Evolutionary conservation across 2,113 vertebrate species (phyloP).

Genomic region (Miniopterus natalensis): DNA sequence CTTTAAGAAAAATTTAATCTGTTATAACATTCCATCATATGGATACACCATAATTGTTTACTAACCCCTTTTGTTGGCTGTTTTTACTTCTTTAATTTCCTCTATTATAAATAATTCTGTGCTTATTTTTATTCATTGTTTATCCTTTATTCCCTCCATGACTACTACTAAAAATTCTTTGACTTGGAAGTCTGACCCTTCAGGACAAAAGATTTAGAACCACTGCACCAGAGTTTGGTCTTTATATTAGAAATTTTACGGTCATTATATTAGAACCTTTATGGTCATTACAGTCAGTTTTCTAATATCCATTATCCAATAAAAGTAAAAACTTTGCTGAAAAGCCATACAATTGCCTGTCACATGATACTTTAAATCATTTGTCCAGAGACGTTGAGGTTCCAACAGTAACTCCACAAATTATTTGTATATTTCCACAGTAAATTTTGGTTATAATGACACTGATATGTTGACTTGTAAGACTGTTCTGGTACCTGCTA

Average conservation of each 20-base stretch:
- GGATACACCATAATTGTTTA: background rate
- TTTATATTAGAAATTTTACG: background rate
- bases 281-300: background rate
- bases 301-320: background rate
- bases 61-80: background rate
- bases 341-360: background rate
- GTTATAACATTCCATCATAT: background rate
- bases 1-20: background rate
- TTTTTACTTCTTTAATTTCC: conserved; percentile 28
- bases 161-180: background rate
- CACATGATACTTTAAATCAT: background rate
- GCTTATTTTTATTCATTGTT: background rate
- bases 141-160: background rate
- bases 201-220: background rate
- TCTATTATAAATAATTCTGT: background rate
- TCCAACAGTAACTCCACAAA: background rate
- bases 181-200: background rate
- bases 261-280: background rate
- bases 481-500: background rate
- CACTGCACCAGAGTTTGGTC: background rate
- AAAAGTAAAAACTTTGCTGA: background rate
- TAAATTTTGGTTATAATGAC: conserved; percentile 9
- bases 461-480: background rate
- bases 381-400: background rate
- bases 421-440: background rate